Conservation (phyloP, 2,888 invertebrate species). For the Falcaria lacertinaria region DNA sequence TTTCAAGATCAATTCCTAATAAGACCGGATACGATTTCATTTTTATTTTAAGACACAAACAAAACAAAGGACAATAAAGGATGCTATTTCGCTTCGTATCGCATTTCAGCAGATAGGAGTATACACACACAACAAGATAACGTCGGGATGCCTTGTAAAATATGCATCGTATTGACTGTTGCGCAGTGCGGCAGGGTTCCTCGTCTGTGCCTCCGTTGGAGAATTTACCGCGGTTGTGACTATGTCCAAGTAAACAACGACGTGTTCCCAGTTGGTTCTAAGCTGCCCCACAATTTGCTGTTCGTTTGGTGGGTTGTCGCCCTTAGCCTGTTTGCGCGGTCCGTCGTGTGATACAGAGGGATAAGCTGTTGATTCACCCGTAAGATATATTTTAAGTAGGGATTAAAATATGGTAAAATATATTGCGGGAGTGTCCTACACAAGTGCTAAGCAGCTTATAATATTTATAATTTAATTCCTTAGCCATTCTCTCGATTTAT, state of each 20-base stretch:
- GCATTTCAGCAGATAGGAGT: conserved; percentile 3
- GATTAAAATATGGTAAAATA: background rate
- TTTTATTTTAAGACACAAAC: conserved; percentile 6
- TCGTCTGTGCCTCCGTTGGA: conserved; percentile 38
- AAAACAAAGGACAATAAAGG: conserved; percentile 4
- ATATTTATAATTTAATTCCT: too few species aligned
- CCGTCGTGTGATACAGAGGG: conserved; percentile 1
- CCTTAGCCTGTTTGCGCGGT: conserved; percentile 11
- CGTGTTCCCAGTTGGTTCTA: conserved; percentile 39
- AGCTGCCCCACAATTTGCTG: conserved; percentile 42
- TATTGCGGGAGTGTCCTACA: too few species aligned
- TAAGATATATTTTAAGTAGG: background rate
- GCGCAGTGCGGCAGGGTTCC: conserved; percentile 53
- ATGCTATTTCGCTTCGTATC: conserved; percentile 5
- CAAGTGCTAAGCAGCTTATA: too few species aligned
- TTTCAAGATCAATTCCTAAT: background rate
- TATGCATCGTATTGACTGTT: conserved; percentile 71
- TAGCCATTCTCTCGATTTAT: too few species aligned
- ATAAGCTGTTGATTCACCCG: background rate
- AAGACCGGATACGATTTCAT: background rate
- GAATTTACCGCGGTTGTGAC: conserved; percentile 47
- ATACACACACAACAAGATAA: conserved; percentile 27
- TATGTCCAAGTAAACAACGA: conserved; percentile 60
- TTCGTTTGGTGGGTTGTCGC: conserved; percentile 34
- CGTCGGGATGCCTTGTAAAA: conserved; percentile 59